Evolutionary conservation across 2,113 vertebrate species (phyloP).

Genomic region (Falco punctatus): DNA sequence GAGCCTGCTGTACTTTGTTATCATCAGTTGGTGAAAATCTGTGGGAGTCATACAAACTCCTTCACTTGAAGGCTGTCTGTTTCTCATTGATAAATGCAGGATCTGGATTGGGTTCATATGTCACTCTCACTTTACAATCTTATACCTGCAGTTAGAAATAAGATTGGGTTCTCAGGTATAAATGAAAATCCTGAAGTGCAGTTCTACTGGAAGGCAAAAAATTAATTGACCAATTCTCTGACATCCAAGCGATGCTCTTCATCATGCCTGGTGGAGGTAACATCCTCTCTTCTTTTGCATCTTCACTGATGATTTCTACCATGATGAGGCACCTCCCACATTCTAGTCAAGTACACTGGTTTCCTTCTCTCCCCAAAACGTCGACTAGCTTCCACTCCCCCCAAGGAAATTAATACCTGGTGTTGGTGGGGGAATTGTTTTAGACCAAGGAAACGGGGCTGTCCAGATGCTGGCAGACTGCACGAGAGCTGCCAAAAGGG

Average conservation of each 20-base stretch:
- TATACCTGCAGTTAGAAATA: neutral
- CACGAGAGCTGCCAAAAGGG: neutral
- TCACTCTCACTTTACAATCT: neutral
- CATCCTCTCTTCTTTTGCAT: neutral
- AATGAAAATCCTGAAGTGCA: accelerated
- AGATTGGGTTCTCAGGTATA: neutral
- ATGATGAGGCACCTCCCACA: neutral
- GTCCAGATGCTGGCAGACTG: neutral
- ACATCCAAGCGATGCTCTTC: neutral
- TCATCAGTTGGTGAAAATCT: neutral
- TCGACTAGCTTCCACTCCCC: neutral
- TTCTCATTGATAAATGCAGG: neutral
- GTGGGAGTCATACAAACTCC: neutral
- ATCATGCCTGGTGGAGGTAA: neutral
- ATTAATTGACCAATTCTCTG: neutral
- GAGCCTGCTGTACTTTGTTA: neutral
- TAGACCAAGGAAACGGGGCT: neutral
- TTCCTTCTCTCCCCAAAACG: neutral
- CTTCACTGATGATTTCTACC: neutral
- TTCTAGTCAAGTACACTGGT: neutral
- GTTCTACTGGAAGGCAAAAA: neutral
- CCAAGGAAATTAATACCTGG: neutral
- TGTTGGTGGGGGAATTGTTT: neutral
- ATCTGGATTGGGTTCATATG: neutral
- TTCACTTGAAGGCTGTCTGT: neutral